Conservation (phyloP, 2,888 invertebrate genomes). For the Lycocerus yunnanus region DNA sequence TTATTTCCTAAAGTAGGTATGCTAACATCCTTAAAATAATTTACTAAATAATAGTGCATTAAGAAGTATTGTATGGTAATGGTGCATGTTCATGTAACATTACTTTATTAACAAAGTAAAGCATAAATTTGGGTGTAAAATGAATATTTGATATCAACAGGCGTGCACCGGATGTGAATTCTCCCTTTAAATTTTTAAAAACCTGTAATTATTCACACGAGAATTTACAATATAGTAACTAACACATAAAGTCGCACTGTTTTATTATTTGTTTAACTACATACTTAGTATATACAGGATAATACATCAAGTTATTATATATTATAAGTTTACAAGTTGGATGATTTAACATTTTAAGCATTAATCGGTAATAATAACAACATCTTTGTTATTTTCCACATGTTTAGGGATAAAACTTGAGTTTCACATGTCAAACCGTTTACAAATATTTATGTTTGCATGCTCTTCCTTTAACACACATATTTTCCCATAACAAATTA, state of each 20-base stretch:
- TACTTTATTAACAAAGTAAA: constrained; percentile 15
- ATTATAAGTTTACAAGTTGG: not conserved
- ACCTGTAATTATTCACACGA: not conserved
- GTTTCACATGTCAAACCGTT: constrained; percentile 19
- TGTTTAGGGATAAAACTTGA: constrained; percentile 9
- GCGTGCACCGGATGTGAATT: constrained; percentile 23
- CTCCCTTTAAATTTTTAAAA: constrained; percentile 18
- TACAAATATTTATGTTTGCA: constrained; percentile 22
- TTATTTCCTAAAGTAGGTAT: constrained; percentile 6
- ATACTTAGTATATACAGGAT: not conserved
- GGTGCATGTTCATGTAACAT: constrained; percentile 8
- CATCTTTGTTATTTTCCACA: constrained; percentile 1
- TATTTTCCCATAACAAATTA: constrained; percentile 13
- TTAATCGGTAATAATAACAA: not conserved
- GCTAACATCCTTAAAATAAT: constrained; percentile 10
- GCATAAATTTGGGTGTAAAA: constrained; percentile 29
- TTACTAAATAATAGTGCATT: constrained; percentile 16
- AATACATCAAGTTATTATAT: not conserved
- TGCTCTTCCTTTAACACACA: constrained; percentile 5
- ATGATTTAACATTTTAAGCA: not conserved
- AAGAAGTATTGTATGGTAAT: constrained; percentile 23
- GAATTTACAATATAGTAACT: constrained; percentile 11
- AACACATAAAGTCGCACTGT: not conserved
- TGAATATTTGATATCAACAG: constrained; percentile 23
- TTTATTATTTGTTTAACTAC: not conserved